Conservation (phyloP, 30 jellyfish, hydroid and myxozoan species). For the Cassiopea andromeda region DNA sequence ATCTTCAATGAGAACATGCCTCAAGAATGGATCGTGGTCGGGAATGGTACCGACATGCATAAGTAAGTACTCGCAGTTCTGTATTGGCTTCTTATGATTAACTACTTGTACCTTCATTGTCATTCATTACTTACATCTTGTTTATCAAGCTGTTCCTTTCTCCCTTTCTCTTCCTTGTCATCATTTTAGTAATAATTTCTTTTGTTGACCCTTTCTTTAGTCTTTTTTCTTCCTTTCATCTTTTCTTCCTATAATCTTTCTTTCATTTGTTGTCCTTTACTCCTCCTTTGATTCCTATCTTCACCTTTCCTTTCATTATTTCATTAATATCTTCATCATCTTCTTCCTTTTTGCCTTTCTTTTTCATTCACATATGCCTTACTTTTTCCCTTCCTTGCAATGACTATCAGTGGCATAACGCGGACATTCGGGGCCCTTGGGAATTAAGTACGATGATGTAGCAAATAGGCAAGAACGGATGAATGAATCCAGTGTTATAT, state of each 20-base stretch:
- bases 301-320: not conserved
- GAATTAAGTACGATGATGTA: too few relatives aligned
- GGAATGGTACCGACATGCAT: conserved; percentile 73
- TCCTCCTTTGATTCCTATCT: not conserved
- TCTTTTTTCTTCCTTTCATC: not conserved
- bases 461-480: too few relatives aligned
- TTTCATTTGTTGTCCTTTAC: not conserved
- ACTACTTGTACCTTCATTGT: not conserved
- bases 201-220: not conserved
- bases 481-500: too few relatives aligned
- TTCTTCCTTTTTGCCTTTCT: not conserved
- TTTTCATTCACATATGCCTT: not conserved
- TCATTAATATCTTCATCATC: not conserved
- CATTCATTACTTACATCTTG: not conserved
- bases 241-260: not conserved
- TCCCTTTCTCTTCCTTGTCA: not conserved
- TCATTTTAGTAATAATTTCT: not conserved
- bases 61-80: conserved; percentile 30
- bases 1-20: conserved; percentile 63
- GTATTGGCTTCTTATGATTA: not conserved
- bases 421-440: too few relatives aligned
- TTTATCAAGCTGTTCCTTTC: not conserved
- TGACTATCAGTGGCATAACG: too few relatives aligned
- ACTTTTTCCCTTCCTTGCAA: not conserved
- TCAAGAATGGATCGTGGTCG: conserved; percentile 74